Evolutionary conservation across 2,797 vertebrate species (phyloP).

Genomic region (Melanogrammus aeglefinus): DNA sequence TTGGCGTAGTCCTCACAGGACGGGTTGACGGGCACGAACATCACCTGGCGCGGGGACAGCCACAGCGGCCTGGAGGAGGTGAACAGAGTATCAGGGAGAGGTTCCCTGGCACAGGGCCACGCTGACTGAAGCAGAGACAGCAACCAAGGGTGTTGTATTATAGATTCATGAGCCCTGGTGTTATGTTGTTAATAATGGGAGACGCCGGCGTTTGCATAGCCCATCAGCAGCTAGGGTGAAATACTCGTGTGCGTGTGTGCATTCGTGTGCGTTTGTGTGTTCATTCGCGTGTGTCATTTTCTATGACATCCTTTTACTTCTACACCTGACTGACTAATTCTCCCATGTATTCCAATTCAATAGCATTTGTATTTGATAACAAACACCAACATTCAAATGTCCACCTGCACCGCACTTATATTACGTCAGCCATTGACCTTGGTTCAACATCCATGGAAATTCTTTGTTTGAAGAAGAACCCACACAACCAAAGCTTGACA

Average conservation of each 20-base stretch:
- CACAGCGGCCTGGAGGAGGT: slow-evolving; percentile 85
- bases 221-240: background rate
- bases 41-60: slow-evolving; percentile 90
- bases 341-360: background rate
- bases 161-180: background rate
- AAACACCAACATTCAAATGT: background rate
- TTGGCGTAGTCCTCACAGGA: slow-evolving; percentile 84
- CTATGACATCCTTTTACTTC: background rate
- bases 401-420: background rate
- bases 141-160: background rate
- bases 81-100: slow-evolving; percentile 10
- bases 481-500: background rate
- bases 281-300: too few relatives aligned
- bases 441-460: background rate
- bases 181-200: background rate
- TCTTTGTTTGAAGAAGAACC: background rate
- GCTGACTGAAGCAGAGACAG: background rate
- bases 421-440: background rate
- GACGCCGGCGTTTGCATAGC: background rate
- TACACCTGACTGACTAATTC: background rate
- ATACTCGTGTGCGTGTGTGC: too few relatives aligned
- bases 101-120: background rate
- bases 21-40: slow-evolving; percentile 89
- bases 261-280: too few relatives aligned
- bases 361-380: background rate